These are phyloP conservation scores for Watsonalla binaria DNA, from an alignment of 2,888 invertebrate genomes.

Conservation along the genomic window DNA sequence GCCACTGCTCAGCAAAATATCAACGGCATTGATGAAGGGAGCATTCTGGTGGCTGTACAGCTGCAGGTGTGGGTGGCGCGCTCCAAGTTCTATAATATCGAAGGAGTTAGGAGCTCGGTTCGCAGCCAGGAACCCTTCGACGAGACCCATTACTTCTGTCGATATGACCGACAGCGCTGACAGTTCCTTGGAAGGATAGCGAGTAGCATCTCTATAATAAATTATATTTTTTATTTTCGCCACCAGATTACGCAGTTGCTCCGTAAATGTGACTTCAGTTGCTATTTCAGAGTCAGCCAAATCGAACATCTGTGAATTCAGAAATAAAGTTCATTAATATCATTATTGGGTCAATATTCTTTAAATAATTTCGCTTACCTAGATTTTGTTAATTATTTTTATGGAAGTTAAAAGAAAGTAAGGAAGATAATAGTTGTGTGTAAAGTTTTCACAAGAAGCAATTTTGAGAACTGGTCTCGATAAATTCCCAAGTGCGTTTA, in stretches of 20 bases:
- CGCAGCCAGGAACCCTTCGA: constrained; percentile 78
- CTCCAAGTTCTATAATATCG: constrained; percentile 66
- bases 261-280: constrained; percentile 83
- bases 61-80: constrained; percentile 67
- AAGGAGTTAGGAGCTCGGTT: constrained; percentile 70
- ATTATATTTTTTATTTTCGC: constrained; percentile 72
- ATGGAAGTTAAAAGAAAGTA: too few species aligned
- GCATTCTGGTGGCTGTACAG: constrained; percentile 71
- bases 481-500: too few species aligned
- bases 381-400: too few species aligned
- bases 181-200: constrained; percentile 72
- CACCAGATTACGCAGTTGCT: constrained; percentile 78
- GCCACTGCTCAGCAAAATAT: constrained; percentile 68
- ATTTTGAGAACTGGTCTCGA: too few species aligned
- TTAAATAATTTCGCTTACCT: too few species aligned
- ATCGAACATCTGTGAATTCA: constrained; percentile 82
- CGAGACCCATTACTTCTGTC: constrained; percentile 79
- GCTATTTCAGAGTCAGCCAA: constrained; percentile 81
- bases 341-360: too few species aligned
- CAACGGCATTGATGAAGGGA: constrained; percentile 71
- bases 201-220: constrained; percentile 63
- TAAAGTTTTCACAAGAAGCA: too few species aligned
- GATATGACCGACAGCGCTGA: constrained; percentile 79
- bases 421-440: too few species aligned
- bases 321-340: neutral